Base-by-base conservation (phyloP, 2,797 vertebrate genomes). In the Acipenser ruthenus region DNA sequence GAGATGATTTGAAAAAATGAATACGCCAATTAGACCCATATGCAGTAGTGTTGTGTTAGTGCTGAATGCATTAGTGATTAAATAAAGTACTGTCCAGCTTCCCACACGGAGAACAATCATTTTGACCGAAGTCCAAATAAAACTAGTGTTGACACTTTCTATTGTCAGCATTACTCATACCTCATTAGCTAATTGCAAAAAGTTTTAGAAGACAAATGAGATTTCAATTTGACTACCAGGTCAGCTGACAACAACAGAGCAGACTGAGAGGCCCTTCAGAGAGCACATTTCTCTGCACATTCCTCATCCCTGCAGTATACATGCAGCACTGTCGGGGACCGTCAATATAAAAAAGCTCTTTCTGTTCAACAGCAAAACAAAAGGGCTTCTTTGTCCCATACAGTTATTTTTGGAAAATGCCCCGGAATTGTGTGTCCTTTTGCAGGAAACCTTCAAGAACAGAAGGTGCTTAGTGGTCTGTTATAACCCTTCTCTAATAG, bases 321-420 rank as follows among this genome's bases (percentile, higher is more conserved):
- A 73, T 69, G 61, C 64, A 69, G 73, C 66, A 37, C 72, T 64
- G 62, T 72, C 63, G n/a, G 37, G 65, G 73, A 70, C 70, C 23
- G 62, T 64, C 60, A 68, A 74, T 51, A 71, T 72, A 48, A 75
- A 73, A 70, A 74, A n/a, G 78, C 77, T 78, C 77, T 84, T 65
- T 61, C 59, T 71, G 64, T 69, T 76, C 73, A 13, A 60, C 65
- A 48, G 65, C 49, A 60, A 18, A n/a, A 49, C 49, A 50, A 50
- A 83, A 84, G 83, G 82, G 80, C 78, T 81, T 76, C 75, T 75
- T 78, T 70, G 77, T 67, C 78, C 77, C 66, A 50, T 49, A 10
- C 48, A 49, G 65, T 56, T 70, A 70, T 70, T 70, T 70, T 15
- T 67, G 65, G 65, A 70, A 67, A 49, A 49, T 15, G 63, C 55